phyloP scores from a whole-genome alignment of 1,140 invertebrate genomes.

The Gryllus bimaculatus region DNA sequence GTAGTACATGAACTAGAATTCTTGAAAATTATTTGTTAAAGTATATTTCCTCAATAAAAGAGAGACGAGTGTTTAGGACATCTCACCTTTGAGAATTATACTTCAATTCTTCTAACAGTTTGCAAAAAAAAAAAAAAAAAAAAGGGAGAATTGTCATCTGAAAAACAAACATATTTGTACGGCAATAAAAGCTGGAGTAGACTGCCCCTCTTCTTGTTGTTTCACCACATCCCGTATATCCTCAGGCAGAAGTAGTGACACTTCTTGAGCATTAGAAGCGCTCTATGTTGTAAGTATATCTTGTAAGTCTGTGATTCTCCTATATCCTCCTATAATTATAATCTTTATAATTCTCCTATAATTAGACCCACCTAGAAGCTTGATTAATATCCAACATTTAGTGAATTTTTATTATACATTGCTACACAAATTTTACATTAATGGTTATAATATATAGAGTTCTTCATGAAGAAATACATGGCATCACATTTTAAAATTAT shows the following conservation, averaged over 20 bases:
- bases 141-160: not conserved
- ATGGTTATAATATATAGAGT: too few species aligned
- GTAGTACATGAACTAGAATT: not conserved
- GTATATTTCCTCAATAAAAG: not conserved
- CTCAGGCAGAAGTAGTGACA: conserved; percentile 56
- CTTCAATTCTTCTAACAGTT: not conserved
- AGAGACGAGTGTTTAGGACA: not conserved
- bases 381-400: too few species aligned
- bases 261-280: conserved; percentile 70
- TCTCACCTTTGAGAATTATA: not conserved
- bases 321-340: too few species aligned
- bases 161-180: conserved; percentile 27
- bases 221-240: conserved; percentile 44
- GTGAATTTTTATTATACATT: too few species aligned
- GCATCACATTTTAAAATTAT: not conserved
- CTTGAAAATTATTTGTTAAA: not conserved
- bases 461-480: too few species aligned
- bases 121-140: too few species aligned
- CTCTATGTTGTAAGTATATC: conserved; percentile 65
- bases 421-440: too few species aligned
- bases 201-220: conserved; percentile 56
- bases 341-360: too few species aligned
- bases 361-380: too few species aligned
- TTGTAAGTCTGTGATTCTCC: conserved; percentile 13
- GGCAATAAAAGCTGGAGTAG: conserved; percentile 55